Percentiles rank a stretch among this genome's conserved stretches.
Evolutionary conservation across 1,140 invertebrate species (phyloP).

Genomic region (Achroia grisella): DNA sequence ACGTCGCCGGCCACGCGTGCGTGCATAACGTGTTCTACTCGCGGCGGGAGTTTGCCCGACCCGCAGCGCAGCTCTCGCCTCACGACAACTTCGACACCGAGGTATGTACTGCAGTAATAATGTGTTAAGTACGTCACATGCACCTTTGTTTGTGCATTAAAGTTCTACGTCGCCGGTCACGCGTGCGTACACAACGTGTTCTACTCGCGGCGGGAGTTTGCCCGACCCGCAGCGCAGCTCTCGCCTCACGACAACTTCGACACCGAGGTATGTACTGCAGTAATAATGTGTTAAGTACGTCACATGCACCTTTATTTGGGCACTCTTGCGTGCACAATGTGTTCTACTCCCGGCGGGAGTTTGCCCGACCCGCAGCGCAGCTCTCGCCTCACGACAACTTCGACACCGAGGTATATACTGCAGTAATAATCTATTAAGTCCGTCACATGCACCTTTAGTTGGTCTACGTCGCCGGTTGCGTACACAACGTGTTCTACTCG

Average conservation of each 20-base stretch:
- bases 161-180: constrained; percentile 85
- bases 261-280: constrained; percentile 84
- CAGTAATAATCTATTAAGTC: too few relatives aligned
- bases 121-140: too few relatives aligned
- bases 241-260: constrained; percentile 91
- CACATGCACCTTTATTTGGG: too few relatives aligned
- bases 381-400: constrained; percentile 89
- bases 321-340: constrained; percentile 87
- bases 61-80: constrained; percentile 89
- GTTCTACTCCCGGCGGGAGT: constrained; percentile 98
- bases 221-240: constrained; percentile 92
- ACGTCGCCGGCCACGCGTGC: constrained; percentile 85
- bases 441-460: too few relatives aligned
- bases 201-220: constrained; percentile 98
- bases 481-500: constrained; percentile 96
- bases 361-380: constrained; percentile 93
- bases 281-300: too few relatives aligned
- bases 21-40: constrained; percentile 96
- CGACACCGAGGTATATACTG: constrained; percentile 86
- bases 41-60: constrained; percentile 95
- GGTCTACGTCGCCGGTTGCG: constrained; percentile 85
- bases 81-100: constrained; percentile 94
- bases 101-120: too few relatives aligned
- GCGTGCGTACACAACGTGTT: constrained; percentile 89
- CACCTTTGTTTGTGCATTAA: too few relatives aligned